These are phyloP conservation scores for Echiichthys vipera DNA, from an alignment of 2,797 vertebrate species.

Conservation along the genomic window DNA sequence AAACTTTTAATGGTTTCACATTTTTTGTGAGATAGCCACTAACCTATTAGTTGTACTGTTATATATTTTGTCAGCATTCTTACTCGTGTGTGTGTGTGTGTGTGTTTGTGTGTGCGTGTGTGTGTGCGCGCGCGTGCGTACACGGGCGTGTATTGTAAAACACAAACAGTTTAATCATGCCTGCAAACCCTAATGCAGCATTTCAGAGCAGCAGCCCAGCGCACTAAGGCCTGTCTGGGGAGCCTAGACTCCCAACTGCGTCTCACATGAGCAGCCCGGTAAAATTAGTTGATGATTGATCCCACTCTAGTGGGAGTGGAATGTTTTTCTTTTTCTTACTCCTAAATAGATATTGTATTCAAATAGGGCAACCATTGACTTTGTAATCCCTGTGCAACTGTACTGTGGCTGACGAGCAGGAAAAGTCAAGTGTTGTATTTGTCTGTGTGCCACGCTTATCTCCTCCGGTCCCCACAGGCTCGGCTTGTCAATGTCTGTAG, in stretches of 20 bases:
- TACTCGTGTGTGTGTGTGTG: slow-evolving; percentile 26
- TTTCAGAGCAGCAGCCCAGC: slow-evolving; percentile 61
- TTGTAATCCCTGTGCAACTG: slow-evolving; percentile 87
- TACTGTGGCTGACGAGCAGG: slow-evolving; percentile 82
- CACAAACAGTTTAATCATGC: slow-evolving; percentile 80
- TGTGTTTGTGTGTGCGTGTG: slow-evolving; percentile 15
- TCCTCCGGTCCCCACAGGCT: slow-evolving; percentile 86
- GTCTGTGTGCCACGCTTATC: slow-evolving; percentile 85
- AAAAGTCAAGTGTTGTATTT: slow-evolving; percentile 90
- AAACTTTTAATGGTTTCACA: slow-evolving; percentile 49
- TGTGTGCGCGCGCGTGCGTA: slow-evolving; percentile 17
- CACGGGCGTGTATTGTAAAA: slow-evolving; percentile 47
- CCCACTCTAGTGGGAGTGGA: slow-evolving; percentile 75
- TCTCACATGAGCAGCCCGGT: slow-evolving; percentile 84
- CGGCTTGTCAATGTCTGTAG: slow-evolving; percentile 88
- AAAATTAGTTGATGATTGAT: slow-evolving; percentile 89
- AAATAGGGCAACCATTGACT: slow-evolving; percentile 89
- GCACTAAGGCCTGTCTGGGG: slow-evolving; percentile 74
- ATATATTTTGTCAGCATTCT: slow-evolving; percentile 45
- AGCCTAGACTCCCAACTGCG: slow-evolving; percentile 74
- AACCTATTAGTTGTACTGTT: slow-evolving; percentile 42
- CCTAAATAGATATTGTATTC: slow-evolving; percentile 88
- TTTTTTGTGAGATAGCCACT: slow-evolving; percentile 46
- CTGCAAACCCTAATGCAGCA: slow-evolving; percentile 74
- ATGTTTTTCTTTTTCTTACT: slow-evolving; percentile 62